A percentile compares a stretch with the other conserved stretches of the same genome.
These are phyloP conservation scores for Physella acuta DNA, from an alignment of 1,140 invertebrate species.

Conservation along the genomic window DNA sequence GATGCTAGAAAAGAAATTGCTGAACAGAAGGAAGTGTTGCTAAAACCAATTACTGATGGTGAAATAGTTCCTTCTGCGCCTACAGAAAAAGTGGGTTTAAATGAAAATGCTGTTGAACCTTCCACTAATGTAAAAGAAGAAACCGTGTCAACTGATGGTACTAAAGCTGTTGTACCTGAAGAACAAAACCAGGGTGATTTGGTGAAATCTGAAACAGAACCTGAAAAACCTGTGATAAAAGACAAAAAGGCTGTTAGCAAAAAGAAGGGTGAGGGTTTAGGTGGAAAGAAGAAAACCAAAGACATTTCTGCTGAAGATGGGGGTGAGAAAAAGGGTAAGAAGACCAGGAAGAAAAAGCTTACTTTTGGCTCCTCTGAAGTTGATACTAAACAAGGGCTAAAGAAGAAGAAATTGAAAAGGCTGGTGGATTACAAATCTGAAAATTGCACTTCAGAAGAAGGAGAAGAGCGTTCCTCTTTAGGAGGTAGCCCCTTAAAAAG, in stretches of 20 bases:
- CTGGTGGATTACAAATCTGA: constrained; percentile 26
- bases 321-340: constrained; percentile 18
- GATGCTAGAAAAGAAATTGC: constrained; percentile 7
- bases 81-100: too few relatives aligned
- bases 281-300: constrained; percentile 11
- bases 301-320: constrained; percentile 9
- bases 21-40: background rate
- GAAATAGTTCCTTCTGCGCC: too few relatives aligned
- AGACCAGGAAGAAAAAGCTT: constrained; percentile 22
- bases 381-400: constrained; percentile 20
- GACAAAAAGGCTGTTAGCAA: constrained; percentile 15
- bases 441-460: constrained; percentile 15
- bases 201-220: background rate
- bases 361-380: constrained; percentile 23
- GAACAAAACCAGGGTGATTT: too few relatives aligned
- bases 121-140: too few relatives aligned
- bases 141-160: too few relatives aligned
- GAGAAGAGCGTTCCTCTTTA: constrained; percentile 2
- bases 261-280: constrained; percentile 15
- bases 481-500: constrained; percentile 16
- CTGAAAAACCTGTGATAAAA: background rate
- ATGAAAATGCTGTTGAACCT: too few relatives aligned
- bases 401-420: constrained; percentile 20
- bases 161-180: too few relatives aligned
- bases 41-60: too few relatives aligned